Conservation (phyloP, 2,888 invertebrate genomes). For the Gandaritis pyraliata region DNA sequence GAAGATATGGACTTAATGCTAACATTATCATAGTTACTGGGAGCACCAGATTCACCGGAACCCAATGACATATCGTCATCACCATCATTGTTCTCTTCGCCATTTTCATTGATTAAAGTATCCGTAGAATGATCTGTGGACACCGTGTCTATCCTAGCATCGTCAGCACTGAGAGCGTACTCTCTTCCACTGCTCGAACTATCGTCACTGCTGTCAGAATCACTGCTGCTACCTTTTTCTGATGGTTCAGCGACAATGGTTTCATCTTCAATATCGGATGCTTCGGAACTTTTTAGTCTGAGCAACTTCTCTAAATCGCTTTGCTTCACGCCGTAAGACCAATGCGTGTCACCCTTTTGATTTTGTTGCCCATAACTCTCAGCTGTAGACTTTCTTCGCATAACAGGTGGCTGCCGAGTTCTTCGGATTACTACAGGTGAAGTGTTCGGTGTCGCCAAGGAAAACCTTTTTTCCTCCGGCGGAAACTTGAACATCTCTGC, state of each 20-base stretch:
- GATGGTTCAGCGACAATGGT: constrained; percentile 48
- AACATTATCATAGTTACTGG: constrained; percentile 79
- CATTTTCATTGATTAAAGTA: constrained; percentile 74
- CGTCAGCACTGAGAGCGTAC: constrained; percentile 68
- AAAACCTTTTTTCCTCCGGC: constrained; percentile 61
- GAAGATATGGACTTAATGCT: constrained; percentile 81
- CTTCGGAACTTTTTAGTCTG: constrained; percentile 72
- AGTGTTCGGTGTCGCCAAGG: constrained; percentile 68
- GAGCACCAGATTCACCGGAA: constrained; percentile 70
- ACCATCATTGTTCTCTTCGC: constrained; percentile 67
- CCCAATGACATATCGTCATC: constrained; percentile 66
- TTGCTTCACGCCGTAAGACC: constrained; percentile 80
- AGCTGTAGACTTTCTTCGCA: constrained; percentile 72
- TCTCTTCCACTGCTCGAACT: constrained; percentile 65
- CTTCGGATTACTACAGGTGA: constrained; percentile 71
- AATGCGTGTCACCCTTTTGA: constrained; percentile 67
- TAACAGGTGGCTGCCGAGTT: constrained; percentile 75
- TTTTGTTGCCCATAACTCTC: constrained; percentile 60
- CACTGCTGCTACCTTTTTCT: constrained; percentile 55
- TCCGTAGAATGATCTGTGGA: constrained; percentile 79
- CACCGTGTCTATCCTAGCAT: constrained; percentile 68
- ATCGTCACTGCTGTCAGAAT: constrained; percentile 65
- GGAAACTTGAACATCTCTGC: constrained; percentile 48
- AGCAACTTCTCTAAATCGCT: constrained; percentile 76
- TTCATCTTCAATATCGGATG: constrained; percentile 73